Evolutionary conservation across 2,113 vertebrate species (phyloP).

Genomic region (Neogobius melanostomus): DNA sequence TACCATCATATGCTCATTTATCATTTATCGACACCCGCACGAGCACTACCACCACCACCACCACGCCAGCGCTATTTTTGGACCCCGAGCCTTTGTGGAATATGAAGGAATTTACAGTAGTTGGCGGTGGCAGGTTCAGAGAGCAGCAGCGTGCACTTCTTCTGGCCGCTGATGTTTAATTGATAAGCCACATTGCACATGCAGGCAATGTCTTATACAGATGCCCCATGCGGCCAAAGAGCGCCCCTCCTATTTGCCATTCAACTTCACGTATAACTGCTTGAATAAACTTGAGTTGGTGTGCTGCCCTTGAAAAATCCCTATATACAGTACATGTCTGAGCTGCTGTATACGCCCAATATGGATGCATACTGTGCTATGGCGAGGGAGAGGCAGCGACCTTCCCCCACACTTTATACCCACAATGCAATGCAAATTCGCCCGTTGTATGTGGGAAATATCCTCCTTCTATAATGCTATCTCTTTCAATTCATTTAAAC

Average conservation of each 20-base stretch:
- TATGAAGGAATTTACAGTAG: conserved; percentile 12
- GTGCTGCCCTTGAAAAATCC: conserved; percentile 45
- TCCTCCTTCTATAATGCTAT: conserved; percentile 35
- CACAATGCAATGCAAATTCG: conserved; percentile 41
- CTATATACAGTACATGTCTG: conserved; percentile 29
- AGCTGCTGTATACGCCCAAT: conserved; percentile 35
- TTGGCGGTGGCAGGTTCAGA: not conserved
- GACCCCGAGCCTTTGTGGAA: conserved; percentile 21
- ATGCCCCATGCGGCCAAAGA: conserved; percentile 9
- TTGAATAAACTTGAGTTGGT: conserved; percentile 4
- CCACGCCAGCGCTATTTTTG: conserved; percentile 39
- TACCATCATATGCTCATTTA: conserved; percentile 51
- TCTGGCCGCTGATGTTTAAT: conserved; percentile 58
- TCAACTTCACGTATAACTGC: not conserved
- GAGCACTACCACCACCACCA: not conserved
- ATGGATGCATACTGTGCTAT: conserved; percentile 41
- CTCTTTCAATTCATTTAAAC: conserved; percentile 35
- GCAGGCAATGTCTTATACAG: conserved; percentile 27
- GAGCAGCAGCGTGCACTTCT: conserved; percentile 11
- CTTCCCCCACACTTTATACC: conserved; percentile 56
- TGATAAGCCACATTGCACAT: conserved; percentile 21
- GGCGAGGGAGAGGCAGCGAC: conserved; percentile 34
- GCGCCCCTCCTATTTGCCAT: not conserved
- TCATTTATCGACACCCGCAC: conserved; percentile 44
- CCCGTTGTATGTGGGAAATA: conserved; percentile 45